Conservation (phyloP, 1,140 invertebrate genomes). For the Meloidogyne hapla region DNA sequence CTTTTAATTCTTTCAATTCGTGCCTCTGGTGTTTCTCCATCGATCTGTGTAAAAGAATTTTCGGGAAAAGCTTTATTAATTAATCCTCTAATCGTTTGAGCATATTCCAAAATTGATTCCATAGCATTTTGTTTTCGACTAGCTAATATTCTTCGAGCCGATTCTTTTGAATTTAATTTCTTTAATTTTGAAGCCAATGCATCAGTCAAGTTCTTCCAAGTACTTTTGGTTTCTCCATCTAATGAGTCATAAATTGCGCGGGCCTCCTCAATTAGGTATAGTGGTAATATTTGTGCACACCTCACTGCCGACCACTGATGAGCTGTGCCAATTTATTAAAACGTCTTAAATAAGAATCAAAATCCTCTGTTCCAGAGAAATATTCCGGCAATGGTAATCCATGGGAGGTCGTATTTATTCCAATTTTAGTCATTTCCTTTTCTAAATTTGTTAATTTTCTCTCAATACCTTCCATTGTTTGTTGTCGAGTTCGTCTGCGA, state of each 20-base stretch:
- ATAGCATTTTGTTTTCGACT: not conserved
- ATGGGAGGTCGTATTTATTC: too few relatives aligned
- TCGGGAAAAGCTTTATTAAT: not conserved
- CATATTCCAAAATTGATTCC: not conserved
- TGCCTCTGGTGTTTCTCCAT: not conserved
- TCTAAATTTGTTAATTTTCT: not conserved
- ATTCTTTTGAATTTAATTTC: not conserved
- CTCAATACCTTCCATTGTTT: not conserved
- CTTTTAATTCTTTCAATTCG: not conserved
- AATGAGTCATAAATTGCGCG: not conserved
- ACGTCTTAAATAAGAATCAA: constrained; percentile 1
- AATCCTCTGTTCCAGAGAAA: not conserved
- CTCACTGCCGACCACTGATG: not conserved
- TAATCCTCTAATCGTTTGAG: not conserved
- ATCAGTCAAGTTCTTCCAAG: not conserved
- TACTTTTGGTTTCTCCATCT: not conserved
- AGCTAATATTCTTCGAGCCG: not conserved
- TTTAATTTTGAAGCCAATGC: not conserved
- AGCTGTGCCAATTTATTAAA: constrained; percentile 18
- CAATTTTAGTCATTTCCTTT: not conserved
- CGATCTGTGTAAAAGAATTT: not conserved
- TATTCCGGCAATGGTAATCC: not conserved
- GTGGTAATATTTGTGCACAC: not conserved
- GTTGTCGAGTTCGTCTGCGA: too few relatives aligned
- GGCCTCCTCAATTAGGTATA: not conserved